These are phyloP conservation scores for Drosophila bocki DNA, from an alignment of 1,140 invertebrate species.

Conservation along the genomic window DNA sequence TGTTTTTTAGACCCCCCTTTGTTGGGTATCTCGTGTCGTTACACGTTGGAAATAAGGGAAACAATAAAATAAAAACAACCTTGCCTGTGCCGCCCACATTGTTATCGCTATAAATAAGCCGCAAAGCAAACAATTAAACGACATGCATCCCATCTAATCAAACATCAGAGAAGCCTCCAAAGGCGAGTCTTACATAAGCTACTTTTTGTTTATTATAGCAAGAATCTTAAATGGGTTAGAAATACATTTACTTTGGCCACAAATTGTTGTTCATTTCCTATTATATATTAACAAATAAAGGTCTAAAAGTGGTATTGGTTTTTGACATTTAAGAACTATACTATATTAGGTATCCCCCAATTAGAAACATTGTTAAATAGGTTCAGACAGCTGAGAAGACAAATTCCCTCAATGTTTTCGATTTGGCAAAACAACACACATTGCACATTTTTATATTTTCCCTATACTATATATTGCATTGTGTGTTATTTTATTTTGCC, in stretches of 20 bases:
- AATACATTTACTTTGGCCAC: neutral
- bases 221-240: neutral
- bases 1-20: constrained; percentile 22
- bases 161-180: constrained; percentile 25
- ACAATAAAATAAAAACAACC: constrained; percentile 24
- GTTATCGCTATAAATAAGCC: constrained; percentile 48
- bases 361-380: constrained; percentile 25
- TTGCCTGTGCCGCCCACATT: constrained; percentile 22
- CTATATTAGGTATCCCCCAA: neutral
- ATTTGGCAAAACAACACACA: constrained; percentile 26
- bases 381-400: constrained; percentile 6
- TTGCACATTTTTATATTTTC: constrained; percentile 27
- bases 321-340: constrained; percentile 10
- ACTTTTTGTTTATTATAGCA: neutral
- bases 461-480: constrained; percentile 22
- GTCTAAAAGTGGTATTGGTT: too few species aligned
- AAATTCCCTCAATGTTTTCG: constrained; percentile 6
- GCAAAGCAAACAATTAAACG: constrained; percentile 43
- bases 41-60: constrained; percentile 31
- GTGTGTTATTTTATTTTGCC: constrained; percentile 7
- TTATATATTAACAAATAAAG: too few species aligned
- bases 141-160: constrained; percentile 43
- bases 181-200: constrained; percentile 27
- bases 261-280: too few species aligned
- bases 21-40: constrained; percentile 34